Percentiles rank a stretch among this genome's conserved stretches.
Conservation (phyloP, 2,888 invertebrate genomes). For the Leptopilina myrica region DNA sequence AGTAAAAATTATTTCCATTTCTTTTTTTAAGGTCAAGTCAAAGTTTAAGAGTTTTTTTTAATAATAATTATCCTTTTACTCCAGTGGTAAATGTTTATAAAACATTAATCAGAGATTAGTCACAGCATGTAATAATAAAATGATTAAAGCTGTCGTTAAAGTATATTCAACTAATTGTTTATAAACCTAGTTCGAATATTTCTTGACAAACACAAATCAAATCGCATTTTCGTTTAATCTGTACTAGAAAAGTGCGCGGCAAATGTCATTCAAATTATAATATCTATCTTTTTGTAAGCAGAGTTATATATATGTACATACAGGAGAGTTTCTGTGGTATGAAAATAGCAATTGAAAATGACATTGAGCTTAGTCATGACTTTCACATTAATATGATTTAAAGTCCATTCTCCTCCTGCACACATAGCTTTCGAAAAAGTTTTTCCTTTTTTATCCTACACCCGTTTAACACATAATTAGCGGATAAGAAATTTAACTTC, state of each 20-base stretch:
- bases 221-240: background rate
- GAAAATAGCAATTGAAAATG: conserved; percentile 34
- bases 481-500: background rate
- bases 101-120: too few relatives aligned
- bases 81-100: background rate
- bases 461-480: background rate
- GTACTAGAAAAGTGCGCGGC: background rate
- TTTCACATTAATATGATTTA: conserved; percentile 25
- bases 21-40: too few relatives aligned
- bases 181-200: background rate
- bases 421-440: conserved; percentile 48
- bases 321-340: conserved; percentile 3
- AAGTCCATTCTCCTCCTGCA: background rate
- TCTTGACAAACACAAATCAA: background rate
- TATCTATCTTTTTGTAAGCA: background rate
- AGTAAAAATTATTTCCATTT: too few relatives aligned
- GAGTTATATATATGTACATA: too few relatives aligned
- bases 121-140: too few relatives aligned
- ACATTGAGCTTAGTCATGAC: conserved; percentile 28
- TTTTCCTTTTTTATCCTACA: conserved; percentile 43
- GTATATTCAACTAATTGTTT: background rate
- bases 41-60: too few relatives aligned
- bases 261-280: conserved; percentile 7
- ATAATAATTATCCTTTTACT: too few relatives aligned
- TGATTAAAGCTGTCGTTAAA: too few relatives aligned